These are phyloP conservation scores for Uropsilus gracilis DNA, from an alignment of 2,113 vertebrate genomes.

Conservation along the genomic window DNA sequence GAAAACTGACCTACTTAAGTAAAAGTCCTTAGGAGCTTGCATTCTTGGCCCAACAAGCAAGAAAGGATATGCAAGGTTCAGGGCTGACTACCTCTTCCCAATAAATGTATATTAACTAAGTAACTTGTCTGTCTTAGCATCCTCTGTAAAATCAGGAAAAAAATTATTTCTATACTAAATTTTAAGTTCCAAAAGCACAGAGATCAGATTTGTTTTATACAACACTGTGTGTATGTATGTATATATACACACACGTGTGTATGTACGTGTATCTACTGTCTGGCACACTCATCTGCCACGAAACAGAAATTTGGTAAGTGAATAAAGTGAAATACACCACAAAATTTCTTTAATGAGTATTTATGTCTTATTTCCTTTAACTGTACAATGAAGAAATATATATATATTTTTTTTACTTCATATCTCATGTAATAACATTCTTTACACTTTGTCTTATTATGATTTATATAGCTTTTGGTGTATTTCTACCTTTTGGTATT, in stretches of 20 bases:
- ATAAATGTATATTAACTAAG: neutral
- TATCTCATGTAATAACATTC: neutral
- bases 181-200: neutral
- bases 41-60: neutral
- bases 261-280: neutral
- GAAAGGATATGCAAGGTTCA: neutral
- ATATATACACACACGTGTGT: too few species aligned
- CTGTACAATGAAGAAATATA: neutral
- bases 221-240: neutral
- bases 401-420: neutral
- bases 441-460: neutral
- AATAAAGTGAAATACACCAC: neutral
- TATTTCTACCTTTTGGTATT: neutral
- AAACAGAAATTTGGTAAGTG: neutral
- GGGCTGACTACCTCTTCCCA: neutral
- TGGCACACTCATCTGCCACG: neutral
- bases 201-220: neutral
- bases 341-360: neutral
- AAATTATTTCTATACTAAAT: constrained; percentile 12
- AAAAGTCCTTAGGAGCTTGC: neutral
- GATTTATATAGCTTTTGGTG: neutral
- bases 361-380: neutral
- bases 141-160: neutral
- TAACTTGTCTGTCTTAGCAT: neutral
- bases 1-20: neutral